A percentile compares a stretch with the other conserved stretches of the same genome.
Conservation (phyloP, 2,113 vertebrate genomes). For the Procavia capensis region DNA sequence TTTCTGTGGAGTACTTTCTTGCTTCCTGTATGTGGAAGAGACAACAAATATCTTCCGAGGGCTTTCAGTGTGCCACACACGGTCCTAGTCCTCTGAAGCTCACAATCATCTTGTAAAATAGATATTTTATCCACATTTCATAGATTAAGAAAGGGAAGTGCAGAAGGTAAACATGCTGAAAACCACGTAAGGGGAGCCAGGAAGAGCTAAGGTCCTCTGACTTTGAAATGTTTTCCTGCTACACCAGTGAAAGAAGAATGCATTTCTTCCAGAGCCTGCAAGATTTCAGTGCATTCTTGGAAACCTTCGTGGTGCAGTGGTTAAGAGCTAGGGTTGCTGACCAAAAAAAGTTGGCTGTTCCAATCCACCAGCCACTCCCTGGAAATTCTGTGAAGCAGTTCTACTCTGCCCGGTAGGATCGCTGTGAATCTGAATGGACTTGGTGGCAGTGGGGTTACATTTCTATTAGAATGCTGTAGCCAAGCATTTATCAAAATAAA, state of each 20-base stretch:
- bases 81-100: background rate
- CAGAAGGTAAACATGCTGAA: background rate
- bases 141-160: background rate
- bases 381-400: no score
- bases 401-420: no score
- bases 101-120: background rate
- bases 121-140: background rate
- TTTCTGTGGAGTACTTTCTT: background rate
- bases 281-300: no score
- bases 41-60: background rate
- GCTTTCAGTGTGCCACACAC: background rate
- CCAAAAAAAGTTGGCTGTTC: no score
- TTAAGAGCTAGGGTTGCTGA: no score
- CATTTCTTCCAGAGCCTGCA: background rate
- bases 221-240: background rate
- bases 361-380: no score
- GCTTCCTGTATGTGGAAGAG: background rate
- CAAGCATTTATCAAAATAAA: background rate
- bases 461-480: conserved; percentile 26
- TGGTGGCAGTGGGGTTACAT: no score
- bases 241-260: background rate
- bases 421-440: no score
- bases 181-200: background rate
- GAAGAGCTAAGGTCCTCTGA: background rate
- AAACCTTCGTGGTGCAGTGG: no score